Conservation (phyloP, 2,797 vertebrate genomes). For the Mareca penelope region DNA sequence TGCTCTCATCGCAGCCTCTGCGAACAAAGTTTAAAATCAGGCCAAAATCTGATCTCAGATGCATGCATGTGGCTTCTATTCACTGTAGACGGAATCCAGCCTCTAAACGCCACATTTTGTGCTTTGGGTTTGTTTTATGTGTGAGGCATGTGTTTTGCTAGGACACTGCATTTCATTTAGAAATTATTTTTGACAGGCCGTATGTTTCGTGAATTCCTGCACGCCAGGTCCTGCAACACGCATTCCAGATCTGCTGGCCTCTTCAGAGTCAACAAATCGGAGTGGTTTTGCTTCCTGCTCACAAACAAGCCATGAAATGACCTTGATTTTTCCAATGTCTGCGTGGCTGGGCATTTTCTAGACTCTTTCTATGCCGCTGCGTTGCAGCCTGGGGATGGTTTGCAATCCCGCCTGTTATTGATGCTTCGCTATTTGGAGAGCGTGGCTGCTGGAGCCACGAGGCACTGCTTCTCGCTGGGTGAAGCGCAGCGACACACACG, state of each 20-base stretch:
- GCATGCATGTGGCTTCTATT: slow-evolving; percentile 44
- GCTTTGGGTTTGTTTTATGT: slow-evolving; percentile 41
- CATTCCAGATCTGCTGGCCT: background rate
- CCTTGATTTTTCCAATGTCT: background rate
- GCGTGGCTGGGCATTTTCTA: background rate
- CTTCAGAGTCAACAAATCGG: background rate
- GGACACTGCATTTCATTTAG: slow-evolving; percentile 53
- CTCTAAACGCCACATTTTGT: slow-evolving; percentile 25
- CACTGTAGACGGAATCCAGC: slow-evolving; percentile 17
- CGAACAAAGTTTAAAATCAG: background rate
- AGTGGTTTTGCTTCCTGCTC: background rate
- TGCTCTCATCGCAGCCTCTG: background rate
- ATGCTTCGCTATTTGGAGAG: background rate
- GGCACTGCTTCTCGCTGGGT: background rate
- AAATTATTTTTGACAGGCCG: slow-evolving; percentile 46
- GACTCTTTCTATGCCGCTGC: background rate
- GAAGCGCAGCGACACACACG: background rate
- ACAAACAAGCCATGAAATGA: background rate
- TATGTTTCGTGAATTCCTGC: slow-evolving; percentile 31
- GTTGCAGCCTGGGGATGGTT: background rate
- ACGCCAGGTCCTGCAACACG: background rate
- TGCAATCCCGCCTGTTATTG: background rate
- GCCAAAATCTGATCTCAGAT: slow-evolving; percentile 36
- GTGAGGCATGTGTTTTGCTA: slow-evolving; percentile 23
- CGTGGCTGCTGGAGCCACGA: background rate